Base-by-base conservation (phyloP, 1,140 invertebrate genomes). In the Hycleus phaleratus region DNA sequence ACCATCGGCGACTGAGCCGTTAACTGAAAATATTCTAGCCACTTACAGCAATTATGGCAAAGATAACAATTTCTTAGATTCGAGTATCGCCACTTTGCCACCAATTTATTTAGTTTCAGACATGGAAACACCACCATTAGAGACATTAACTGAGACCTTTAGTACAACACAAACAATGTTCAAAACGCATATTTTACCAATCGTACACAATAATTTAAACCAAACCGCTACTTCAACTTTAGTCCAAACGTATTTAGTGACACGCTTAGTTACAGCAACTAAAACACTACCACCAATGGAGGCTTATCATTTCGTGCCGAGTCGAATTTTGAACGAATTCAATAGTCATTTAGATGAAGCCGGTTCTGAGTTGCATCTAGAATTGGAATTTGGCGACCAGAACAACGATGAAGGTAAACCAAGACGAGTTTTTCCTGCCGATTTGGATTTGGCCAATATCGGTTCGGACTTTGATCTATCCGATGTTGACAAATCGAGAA, bases 81-180 rank as follows among this genome's bases (percentile, higher is more conserved):
- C 86, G 2, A 88, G 85, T 52, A 82, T 93, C 40, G 89, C 85
- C 8, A 92, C 90, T 1, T 75, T 93, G 3, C 90, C 90, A 9
- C 82, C 90, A 0, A 83, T 93, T 61, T 83, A 84, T 40, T 74
- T 92, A 8, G 83, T 85, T 5, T 81, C 82, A 8, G 84, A 85
- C 56, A 80, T 83, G 61, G 86, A 86, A 63, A 93, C 87, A 1
- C 88, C 87, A 18, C 86, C 88, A 1, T 71, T 94, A 49, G 88
- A 93, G 76, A 94, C 90, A 0, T 76, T 91, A n/a, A 93, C 88
- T 0, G 90, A 94, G 75, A 91, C 89, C 1, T 93, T 92, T 75
- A 92, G 90, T 56, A 92, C 91, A 4, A 92, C 90, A 0, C 88
- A 93, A 73, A 82, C 85, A 1, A 83, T 93, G 74, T 73, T 92